Evolutionary conservation across 2,888 invertebrate species (phyloP), one percentile per base, ranked within the genome.

Genomic region (Philereme vetulata): DNA sequence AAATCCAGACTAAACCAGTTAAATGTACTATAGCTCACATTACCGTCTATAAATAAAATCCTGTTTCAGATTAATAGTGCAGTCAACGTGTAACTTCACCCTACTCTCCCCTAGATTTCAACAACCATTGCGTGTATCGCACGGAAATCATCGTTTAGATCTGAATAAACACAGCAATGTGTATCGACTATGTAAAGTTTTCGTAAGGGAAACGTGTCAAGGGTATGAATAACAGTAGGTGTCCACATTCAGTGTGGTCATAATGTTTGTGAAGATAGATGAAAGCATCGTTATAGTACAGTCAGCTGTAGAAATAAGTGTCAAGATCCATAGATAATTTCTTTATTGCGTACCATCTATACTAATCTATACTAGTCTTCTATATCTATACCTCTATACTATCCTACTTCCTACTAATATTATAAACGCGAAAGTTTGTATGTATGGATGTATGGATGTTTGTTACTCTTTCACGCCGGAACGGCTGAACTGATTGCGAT

Each of bases 21-120:
- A 47, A 52, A 51, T 46, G 47, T 44, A 42, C 32, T 55, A 60
- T 51, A 63, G 48, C 67, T 61, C 66, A 71, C 64, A 52, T 58
- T 62, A 58, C 64, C 55, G 64, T 56, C 56, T 59, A 73, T 75
- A 74, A 73, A 74, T 70, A 65, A 68, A 70, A 55, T 51, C 67
- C 61, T 64, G 66, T 64, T 67, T 66, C 66, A 74, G 67, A 75
- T 76, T 75, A 76, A 75, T 74, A 72, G 71, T 60, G 56, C 65
- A 68, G 67, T 65, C 72, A 64, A 60, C 67, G 56, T 64, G 67
- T 67, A 71, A 68, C 67, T 64, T 66, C 60, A 68, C 60, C 61
- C 36, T 58, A 54, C 58, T 35, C 43, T 47, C 9, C 46, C 38
- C 42, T 38, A 4, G n/a, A 38, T 5, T 21, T 32, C 35, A 10